A percentile compares a stretch with the other conserved stretches of the same genome.
These are phyloP conservation scores for Pogonocichla stellata DNA, from an alignment of 2,113 vertebrate species.

Conservation along the genomic window DNA sequence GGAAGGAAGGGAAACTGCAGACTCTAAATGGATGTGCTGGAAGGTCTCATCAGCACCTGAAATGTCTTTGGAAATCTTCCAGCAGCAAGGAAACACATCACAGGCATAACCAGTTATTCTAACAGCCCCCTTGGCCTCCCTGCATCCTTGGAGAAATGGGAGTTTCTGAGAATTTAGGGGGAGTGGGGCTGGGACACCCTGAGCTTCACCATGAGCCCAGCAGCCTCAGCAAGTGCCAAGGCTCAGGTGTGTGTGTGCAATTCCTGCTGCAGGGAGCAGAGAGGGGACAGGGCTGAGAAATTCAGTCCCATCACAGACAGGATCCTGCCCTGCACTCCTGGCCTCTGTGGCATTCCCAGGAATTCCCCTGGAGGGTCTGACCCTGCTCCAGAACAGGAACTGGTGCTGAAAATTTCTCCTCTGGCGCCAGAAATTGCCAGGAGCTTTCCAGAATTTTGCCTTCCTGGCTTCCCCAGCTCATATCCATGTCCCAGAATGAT, in stretches of 20 bases:
- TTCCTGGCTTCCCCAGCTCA: background rate
- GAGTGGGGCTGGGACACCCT: background rate
- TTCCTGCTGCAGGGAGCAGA: background rate
- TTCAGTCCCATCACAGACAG: background rate
- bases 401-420: background rate
- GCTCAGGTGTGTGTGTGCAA: background rate
- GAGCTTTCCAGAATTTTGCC: background rate
- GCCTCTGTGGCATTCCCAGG: background rate
- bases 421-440: background rate
- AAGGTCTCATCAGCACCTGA: conserved; percentile 24
- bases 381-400: accelerated
- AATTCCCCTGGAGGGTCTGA: background rate
- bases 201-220: background rate
- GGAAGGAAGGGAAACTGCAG: conserved; percentile 53
- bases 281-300: background rate
- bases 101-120: background rate
- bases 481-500: background rate
- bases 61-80: conserved; percentile 9
- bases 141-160: background rate
- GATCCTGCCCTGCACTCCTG: background rate
- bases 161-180: background rate
- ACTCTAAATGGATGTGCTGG: conserved; percentile 53
- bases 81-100: background rate
- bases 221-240: background rate
- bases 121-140: background rate